A percentile compares a stretch with the other conserved stretches of the same genome.
These are phyloP conservation scores for Morelia viridis DNA, from an alignment of 2,797 vertebrate genomes.

Conservation along the genomic window DNA sequence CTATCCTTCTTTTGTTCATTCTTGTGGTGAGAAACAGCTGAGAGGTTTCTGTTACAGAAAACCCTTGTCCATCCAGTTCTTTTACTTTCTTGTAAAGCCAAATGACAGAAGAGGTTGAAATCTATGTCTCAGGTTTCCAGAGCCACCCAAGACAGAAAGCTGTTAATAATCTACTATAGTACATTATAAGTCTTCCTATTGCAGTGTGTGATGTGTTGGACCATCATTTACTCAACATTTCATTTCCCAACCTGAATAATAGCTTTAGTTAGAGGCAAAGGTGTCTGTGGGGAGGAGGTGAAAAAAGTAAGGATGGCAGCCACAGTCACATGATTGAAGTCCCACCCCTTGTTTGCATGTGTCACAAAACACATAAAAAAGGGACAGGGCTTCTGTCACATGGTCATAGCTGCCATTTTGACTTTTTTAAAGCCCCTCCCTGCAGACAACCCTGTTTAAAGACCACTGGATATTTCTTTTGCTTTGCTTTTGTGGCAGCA, in stretches of 20 bases:
- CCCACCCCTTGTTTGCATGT: neutral
- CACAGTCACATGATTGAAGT: neutral
- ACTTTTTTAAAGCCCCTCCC: neutral
- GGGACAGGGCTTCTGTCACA: neutral
- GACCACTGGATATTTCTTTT: neutral
- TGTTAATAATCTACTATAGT: neutral
- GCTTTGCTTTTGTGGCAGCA: neutral
- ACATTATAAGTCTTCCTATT: neutral
- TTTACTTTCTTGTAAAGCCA: fast-evolving
- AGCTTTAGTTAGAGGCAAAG: neutral
- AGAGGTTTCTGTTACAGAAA: neutral
- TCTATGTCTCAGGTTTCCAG: neutral
- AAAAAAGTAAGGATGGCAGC: neutral
- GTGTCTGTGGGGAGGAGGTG: neutral
- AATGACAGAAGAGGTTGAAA: fast-evolving
- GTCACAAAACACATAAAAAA: neutral
- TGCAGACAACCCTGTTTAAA: neutral
- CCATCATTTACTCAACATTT: fast-evolving
- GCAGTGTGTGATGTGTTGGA: neutral
- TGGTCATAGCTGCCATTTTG: neutral
- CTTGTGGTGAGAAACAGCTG: neutral
- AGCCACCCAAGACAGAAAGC: neutral
- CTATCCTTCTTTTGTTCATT: neutral
- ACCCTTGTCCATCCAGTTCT: fast-evolving
- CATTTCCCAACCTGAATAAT: neutral